phyloP scores from a whole-genome alignment of 2,797 vertebrate species.

The Clarias pachynema region DNA sequence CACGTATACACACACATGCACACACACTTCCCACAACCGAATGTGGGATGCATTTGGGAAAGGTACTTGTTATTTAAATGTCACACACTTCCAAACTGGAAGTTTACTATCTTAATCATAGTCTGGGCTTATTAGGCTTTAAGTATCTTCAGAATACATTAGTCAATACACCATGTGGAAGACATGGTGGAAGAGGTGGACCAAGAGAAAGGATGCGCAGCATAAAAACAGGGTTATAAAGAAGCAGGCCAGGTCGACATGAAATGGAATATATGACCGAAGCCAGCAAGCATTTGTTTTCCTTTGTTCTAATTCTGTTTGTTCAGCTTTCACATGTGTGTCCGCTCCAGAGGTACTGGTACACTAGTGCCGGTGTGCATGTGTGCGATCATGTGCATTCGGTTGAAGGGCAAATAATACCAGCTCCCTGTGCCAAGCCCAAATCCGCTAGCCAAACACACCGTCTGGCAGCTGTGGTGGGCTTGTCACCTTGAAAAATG shows the following conservation, averaged over 20 bases:
- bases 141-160: not conserved
- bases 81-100: not conserved
- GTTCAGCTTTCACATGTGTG: conserved; percentile 26
- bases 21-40: not conserved
- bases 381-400: conserved; percentile 14
- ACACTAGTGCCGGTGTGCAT: conserved; percentile 1
- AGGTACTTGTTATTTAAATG: conserved; percentile 1
- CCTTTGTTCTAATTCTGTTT: conserved; percentile 1
- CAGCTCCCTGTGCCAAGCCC: conserved; percentile 30
- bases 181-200: not conserved
- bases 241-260: not conserved
- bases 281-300: not conserved
- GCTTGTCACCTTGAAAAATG: conserved; percentile 56
- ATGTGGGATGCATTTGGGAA: not conserved
- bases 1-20: not conserved
- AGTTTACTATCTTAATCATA: conserved; percentile 26
- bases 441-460: conserved; percentile 49
- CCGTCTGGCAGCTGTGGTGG: conserved; percentile 38
- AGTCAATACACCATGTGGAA: not conserved
- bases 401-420: conserved; percentile 30
- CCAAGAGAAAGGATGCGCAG: not conserved
- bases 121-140: not conserved
- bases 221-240: not conserved
- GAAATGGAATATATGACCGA: not conserved
- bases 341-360: conserved; percentile 8